These are phyloP conservation scores for Shinisaurus crocodilurus DNA, from an alignment of 2,113 vertebrate genomes.

Conservation along the genomic window DNA sequence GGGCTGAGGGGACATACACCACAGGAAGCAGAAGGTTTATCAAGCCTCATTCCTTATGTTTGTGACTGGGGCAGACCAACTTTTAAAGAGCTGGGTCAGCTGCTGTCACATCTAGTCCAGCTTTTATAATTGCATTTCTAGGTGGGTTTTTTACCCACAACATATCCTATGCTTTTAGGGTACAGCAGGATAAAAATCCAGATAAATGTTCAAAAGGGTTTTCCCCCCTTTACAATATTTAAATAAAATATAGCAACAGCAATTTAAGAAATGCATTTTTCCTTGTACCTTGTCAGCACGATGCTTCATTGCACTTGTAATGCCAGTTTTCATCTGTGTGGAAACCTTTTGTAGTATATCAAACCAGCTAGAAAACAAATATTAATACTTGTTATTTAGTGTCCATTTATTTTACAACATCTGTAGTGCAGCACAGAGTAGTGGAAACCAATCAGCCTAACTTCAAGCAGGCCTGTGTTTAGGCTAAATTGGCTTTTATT, in stretches of 20 bases:
- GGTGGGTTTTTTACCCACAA: neutral
- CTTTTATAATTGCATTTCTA: neutral
- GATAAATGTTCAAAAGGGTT: neutral
- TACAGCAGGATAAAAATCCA: neutral
- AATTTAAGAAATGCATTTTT: neutral
- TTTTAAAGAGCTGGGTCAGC: neutral
- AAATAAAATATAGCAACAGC: slow-evolving; percentile 13
- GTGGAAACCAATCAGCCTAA: neutral
- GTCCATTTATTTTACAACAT: neutral
- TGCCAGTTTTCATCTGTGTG: slow-evolving; percentile 88
- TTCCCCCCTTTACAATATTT: slow-evolving; percentile 2
- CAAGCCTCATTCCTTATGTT: neutral
- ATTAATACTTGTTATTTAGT: neutral
- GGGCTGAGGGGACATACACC: neutral
- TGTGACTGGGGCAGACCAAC: neutral
- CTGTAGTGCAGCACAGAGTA: neutral
- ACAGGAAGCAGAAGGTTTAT: neutral
- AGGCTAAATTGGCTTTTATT: neutral
- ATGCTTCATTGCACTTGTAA: slow-evolving; percentile 87
- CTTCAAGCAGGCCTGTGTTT: neutral
- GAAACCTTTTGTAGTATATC: slow-evolving; percentile 97
- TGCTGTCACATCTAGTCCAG: neutral
- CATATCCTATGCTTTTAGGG: no score
- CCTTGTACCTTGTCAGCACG: slow-evolving; percentile 93
- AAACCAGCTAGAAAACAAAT: slow-evolving; percentile 86